A percentile compares a stretch with the other conserved stretches of the same genome.
These are phyloP conservation scores for Thaumatotibia leucotreta DNA, from an alignment of 1,140 invertebrate species.

Conservation along the genomic window DNA sequence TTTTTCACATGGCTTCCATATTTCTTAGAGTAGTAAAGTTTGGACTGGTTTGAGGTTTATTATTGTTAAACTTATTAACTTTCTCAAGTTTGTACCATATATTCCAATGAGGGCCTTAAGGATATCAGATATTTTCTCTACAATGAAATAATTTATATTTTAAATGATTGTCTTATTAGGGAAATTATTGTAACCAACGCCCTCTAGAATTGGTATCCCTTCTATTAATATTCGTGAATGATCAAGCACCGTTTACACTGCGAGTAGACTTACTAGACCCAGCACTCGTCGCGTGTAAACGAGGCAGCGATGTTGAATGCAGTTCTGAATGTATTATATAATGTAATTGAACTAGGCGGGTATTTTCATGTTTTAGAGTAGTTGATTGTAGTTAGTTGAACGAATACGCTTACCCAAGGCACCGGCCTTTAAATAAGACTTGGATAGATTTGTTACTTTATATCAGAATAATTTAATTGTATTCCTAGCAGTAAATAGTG, in stretches of 20 bases:
- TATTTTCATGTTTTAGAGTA: constrained; percentile 27
- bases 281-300: not conserved
- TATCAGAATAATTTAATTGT: constrained; percentile 57
- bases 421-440: constrained; percentile 67
- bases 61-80: not conserved
- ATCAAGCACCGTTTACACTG: not conserved
- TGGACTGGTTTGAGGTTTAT: not conserved
- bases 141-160: no score
- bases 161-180: no score
- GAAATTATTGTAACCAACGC: not conserved
- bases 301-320: not conserved
- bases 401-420: constrained; percentile 67
- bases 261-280: not conserved
- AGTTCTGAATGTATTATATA: constrained; percentile 11
- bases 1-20: no score
- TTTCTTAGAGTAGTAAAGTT: no score
- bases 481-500: constrained; percentile 38
- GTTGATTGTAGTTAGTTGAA: constrained; percentile 57
- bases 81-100: not conserved
- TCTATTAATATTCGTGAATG: not conserved
- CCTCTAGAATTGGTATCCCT: not conserved
- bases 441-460: constrained; percentile 52
- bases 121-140: not conserved
- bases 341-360: not conserved
- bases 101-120: not conserved